These are phyloP conservation scores for Zelleria hepariella DNA, from an alignment of 2,888 invertebrate species.

Conservation along the genomic window DNA sequence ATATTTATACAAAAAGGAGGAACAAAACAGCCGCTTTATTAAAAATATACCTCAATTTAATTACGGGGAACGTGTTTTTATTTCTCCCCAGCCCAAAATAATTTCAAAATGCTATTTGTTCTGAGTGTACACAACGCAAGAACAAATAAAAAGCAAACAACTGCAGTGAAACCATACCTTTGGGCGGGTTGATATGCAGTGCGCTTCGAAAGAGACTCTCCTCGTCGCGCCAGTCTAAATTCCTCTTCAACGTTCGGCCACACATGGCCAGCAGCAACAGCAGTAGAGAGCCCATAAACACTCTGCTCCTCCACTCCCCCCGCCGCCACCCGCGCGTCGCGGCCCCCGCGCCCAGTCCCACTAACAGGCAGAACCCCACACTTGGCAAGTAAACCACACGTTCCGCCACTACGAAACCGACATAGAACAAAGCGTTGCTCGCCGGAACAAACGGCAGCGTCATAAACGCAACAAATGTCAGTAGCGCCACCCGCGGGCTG, in stretches of 20 bases:
- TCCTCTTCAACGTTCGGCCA: conserved; percentile 84
- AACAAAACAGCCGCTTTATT: too few species aligned
- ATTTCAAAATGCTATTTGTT: too few species aligned
- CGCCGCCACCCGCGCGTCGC: conserved; percentile 58
- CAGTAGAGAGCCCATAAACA: conserved; percentile 62
- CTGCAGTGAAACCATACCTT: too few species aligned
- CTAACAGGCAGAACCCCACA: conserved; percentile 92
- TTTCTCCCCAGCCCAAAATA: too few species aligned
- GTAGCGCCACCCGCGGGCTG: conserved; percentile 54
- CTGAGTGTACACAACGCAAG: too few species aligned
- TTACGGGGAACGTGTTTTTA: not conserved
- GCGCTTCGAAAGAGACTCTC: conserved; percentile 94
- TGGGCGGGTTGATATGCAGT: conserved; percentile 94
- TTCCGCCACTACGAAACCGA: conserved; percentile 98
- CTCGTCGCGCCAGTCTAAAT: conserved; percentile 93
- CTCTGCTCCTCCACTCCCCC: conserved; percentile 47
- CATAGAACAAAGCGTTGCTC: conserved; percentile 96
- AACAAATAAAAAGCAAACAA: too few species aligned
- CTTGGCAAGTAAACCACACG: conserved; percentile 96
- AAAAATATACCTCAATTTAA: not conserved
- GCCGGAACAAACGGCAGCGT: conserved; percentile 95
- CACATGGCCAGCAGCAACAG: conserved; percentile 78
- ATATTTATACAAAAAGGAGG: too few species aligned
- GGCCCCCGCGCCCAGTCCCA: conserved; percentile 79
- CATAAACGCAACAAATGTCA: conserved; percentile 82